These are phyloP conservation scores for Eonycteris spelaea DNA, from an alignment of 2,113 vertebrate genomes.

Conservation along the genomic window DNA sequence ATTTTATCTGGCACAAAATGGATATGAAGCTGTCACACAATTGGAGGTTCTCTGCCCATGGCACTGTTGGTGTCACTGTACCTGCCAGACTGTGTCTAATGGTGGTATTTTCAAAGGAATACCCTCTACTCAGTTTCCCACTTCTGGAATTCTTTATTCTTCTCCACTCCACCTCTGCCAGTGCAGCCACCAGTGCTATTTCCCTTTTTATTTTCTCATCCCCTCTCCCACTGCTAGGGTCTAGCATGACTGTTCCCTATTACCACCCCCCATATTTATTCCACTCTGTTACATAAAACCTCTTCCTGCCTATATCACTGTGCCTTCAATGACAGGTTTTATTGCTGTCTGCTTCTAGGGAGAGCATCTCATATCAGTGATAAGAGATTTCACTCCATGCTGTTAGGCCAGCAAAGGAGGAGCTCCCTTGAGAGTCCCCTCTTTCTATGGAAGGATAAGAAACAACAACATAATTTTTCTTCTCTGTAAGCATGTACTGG, in stretches of 20 bases:
- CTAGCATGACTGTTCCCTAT: not conserved
- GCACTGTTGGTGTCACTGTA: not conserved
- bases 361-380: not conserved
- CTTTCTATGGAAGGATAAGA: not conserved
- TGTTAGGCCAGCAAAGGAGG: not conserved
- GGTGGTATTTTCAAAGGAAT: not conserved
- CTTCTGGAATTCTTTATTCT: not conserved
- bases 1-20: not conserved
- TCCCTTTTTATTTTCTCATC: not conserved
- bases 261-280: not conserved
- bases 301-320: not conserved
- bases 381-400: not conserved
- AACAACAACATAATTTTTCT: not conserved
- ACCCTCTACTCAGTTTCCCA: not conserved
- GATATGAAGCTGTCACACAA: not conserved
- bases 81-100: not conserved
- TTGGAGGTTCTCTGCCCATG: not conserved
- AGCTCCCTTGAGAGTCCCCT: not conserved
- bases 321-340: not conserved
- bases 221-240: not conserved
- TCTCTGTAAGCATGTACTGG: not conserved
- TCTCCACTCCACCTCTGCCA: not conserved
- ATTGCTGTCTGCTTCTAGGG: not conserved
- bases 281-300: not conserved
- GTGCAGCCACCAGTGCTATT: not conserved